Evolutionary conservation across 1,140 invertebrate species (phyloP).

Genomic region (Epicauta chinensis): DNA sequence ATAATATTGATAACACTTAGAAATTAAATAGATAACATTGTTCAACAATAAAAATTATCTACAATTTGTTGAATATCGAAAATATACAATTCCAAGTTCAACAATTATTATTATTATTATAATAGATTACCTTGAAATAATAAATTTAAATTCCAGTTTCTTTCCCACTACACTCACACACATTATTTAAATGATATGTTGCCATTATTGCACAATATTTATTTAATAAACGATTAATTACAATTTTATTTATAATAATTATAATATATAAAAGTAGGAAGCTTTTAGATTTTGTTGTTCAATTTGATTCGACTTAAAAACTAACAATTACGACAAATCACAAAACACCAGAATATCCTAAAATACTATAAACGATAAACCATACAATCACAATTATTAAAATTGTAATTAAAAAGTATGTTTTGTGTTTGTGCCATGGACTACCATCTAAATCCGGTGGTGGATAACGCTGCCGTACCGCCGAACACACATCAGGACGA

Average conservation of each 20-base stretch:
- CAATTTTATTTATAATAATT: too few relatives aligned
- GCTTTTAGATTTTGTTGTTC: slow-evolving; percentile 10
- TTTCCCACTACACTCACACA: too few relatives aligned
- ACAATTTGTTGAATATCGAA: too few relatives aligned
- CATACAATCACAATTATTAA: slow-evolving; percentile 45
- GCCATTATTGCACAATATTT: too few relatives aligned
- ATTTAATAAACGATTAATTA: too few relatives aligned
- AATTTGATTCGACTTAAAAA: slow-evolving; percentile 4
- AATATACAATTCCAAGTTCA: too few relatives aligned
- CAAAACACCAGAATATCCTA: slow-evolving; percentile 39
- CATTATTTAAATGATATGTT: too few relatives aligned
- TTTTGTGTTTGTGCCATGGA: slow-evolving; percentile 48
- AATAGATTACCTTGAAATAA: too few relatives aligned
- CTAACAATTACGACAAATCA: slow-evolving; percentile 15
- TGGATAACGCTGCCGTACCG: slow-evolving; percentile 32
- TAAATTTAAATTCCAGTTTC: too few relatives aligned
- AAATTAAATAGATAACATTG: background rate
- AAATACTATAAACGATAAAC: slow-evolving; percentile 44
- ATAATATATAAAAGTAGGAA: slow-evolving; percentile 1
- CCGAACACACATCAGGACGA: slow-evolving; percentile 34
- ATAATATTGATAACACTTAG: slow-evolving; percentile 1
- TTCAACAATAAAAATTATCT: too few relatives aligned
- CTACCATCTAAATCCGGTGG: slow-evolving; percentile 41
- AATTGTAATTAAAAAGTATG: slow-evolving; percentile 44
- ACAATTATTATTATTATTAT: too few relatives aligned